Percentiles rank a stretch among this genome's conserved stretches.
These are phyloP conservation scores for Andrena minutula DNA, from an alignment of 2,888 invertebrate species.

Conservation along the genomic window DNA sequence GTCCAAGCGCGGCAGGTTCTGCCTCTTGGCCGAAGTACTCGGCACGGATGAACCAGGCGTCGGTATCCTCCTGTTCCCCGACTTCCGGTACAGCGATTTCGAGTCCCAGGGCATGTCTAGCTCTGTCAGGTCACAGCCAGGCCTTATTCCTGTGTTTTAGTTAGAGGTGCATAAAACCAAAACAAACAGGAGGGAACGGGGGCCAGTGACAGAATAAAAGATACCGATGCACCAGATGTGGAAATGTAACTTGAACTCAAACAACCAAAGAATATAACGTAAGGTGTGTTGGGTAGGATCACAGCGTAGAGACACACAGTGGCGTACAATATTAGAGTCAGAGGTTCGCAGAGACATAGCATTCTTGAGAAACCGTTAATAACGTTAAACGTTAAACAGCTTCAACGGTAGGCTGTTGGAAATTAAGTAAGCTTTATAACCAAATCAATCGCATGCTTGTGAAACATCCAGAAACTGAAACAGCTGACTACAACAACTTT, in stretches of 20 bases:
- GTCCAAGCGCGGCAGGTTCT: slow-evolving; percentile 85
- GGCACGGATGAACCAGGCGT: slow-evolving; percentile 75
- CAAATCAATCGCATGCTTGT: background rate
- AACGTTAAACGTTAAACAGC: background rate
- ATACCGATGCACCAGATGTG: slow-evolving; percentile 39
- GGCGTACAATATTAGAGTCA: background rate
- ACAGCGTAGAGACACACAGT: background rate
- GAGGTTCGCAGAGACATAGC: background rate
- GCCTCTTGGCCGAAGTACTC: slow-evolving; percentile 74
- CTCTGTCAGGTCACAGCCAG: slow-evolving; percentile 94
- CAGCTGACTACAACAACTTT: background rate
- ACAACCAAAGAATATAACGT: slow-evolving; percentile 47
- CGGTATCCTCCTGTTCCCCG: slow-evolving; percentile 79
- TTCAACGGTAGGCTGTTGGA: no score
- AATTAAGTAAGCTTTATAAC: background rate
- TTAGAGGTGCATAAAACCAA: slow-evolving; percentile 82
- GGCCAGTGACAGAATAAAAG: slow-evolving; percentile 62
- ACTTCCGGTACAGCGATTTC: slow-evolving; percentile 83
- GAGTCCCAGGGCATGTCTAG: slow-evolving; percentile 89
- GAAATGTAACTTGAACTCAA: slow-evolving; percentile 58
- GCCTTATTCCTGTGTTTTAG: slow-evolving; percentile 88
- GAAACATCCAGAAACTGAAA: slow-evolving; percentile 9
- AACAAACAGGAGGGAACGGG: slow-evolving; percentile 79
- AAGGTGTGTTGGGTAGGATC: slow-evolving; percentile 17
- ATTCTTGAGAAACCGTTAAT: background rate